These are phyloP conservation scores for Hoplias malabaricus DNA, from an alignment of 2,113 vertebrate genomes.

Conservation along the genomic window DNA sequence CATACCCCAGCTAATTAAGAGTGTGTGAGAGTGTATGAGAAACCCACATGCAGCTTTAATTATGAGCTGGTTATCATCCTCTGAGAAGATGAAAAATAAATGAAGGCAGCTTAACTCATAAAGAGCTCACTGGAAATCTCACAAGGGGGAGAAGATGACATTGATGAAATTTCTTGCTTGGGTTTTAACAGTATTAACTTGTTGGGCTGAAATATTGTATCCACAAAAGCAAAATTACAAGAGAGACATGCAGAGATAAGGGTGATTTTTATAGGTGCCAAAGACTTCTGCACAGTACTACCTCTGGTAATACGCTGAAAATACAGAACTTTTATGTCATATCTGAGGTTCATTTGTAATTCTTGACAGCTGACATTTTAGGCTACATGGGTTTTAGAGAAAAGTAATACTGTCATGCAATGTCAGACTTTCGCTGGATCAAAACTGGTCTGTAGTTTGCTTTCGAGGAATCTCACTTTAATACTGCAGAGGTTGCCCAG, in stretches of 20 bases:
- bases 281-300: too few relatives aligned
- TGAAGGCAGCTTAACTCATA: not conserved
- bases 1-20: not conserved
- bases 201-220: not conserved
- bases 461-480: not conserved
- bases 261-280: not conserved
- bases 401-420: not conserved
- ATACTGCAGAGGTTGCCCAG: not conserved
- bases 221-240: not conserved
- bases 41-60: not conserved
- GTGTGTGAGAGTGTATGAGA: not conserved
- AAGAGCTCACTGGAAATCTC: not conserved
- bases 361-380: not conserved
- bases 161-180: not conserved
- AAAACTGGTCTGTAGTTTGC: not conserved
- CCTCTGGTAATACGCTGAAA: not conserved
- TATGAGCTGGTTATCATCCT: not conserved
- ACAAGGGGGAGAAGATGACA: not conserved
- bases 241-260: not conserved
- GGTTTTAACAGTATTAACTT: not conserved
- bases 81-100: not conserved
- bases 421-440: not conserved
- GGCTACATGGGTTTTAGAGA: not conserved
- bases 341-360: not conserved
- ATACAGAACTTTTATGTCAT: not conserved